Conservation (phyloP, 2,797 vertebrate genomes). For the Acrossocheilus fasciatus region DNA sequence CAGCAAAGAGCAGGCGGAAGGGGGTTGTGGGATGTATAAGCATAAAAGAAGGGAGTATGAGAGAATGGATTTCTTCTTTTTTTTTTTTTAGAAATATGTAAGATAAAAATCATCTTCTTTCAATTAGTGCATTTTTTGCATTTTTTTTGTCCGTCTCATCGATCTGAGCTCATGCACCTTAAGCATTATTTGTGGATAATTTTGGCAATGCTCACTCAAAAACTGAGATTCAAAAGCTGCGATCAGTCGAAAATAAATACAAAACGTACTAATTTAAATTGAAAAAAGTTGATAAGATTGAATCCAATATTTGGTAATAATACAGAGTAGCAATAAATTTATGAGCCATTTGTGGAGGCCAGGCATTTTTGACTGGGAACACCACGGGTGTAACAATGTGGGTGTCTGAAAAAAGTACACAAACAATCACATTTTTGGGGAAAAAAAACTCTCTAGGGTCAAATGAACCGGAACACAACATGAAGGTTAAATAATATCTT, state of each 20-base stretch:
- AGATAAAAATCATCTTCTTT: not conserved
- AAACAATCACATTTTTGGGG: not conserved
- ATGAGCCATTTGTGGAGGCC: too few relatives aligned
- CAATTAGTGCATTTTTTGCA: not conserved
- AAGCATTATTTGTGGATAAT: not conserved
- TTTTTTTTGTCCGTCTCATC: not conserved
- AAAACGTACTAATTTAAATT: not conserved
- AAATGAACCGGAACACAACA: not conserved
- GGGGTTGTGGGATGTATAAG: constrained; percentile 30
- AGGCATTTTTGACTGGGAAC: not conserved
- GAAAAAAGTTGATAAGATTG: not conserved
- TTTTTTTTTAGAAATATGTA: not conserved
- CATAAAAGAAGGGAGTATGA: not conserved
- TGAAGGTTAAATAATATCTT: not conserved
- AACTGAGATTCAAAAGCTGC: not conserved
- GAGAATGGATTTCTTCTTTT: not conserved
- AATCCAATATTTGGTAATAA: not conserved
- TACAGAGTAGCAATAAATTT: not conserved
- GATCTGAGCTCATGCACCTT: not conserved
- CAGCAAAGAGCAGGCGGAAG: constrained; percentile 8
- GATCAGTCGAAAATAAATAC: not conserved
- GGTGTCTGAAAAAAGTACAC: not conserved
- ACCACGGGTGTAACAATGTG: not conserved
- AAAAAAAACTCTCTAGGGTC: not conserved
- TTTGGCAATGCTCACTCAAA: not conserved